phyloP scores from a whole-genome alignment of 2,888 invertebrate genomes.

The Alloplasta piceator region DNA sequence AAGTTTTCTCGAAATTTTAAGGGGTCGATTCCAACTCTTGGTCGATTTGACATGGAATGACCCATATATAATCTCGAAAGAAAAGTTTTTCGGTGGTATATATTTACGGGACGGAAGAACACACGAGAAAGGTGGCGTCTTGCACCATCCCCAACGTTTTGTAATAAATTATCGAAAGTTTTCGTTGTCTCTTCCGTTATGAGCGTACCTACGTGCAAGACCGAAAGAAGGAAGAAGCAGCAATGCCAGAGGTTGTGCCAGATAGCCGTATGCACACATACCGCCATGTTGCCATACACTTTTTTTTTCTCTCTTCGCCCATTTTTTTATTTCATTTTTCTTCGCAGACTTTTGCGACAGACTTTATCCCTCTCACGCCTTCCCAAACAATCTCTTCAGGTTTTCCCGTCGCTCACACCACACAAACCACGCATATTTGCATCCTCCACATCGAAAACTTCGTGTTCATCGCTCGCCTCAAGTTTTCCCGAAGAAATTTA shows the following conservation, averaged over 20 bases:
- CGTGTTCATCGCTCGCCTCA: background rate
- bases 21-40: too few species aligned
- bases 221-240: conserved; percentile 10
- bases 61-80: background rate
- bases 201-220: conserved; percentile 43
- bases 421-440: conserved; percentile 39
- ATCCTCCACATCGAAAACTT: conserved; percentile 20
- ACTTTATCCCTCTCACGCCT: conserved; percentile 15
- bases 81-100: background rate
- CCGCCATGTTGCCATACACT: conserved; percentile 45
- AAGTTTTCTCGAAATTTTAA: too few species aligned
- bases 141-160: conserved; percentile 19
- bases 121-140: background rate
- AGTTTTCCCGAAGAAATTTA: conserved; percentile 49
- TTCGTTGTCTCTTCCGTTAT: conserved; percentile 63
- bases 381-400: background rate
- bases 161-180: conserved; percentile 65
- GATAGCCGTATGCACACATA: conserved; percentile 23
- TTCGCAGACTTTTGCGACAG: conserved; percentile 58
- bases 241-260: conserved; percentile 5
- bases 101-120: background rate
- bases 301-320: conserved; percentile 19
- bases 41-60: too few species aligned
- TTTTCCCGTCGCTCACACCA: background rate
- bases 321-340: conserved; percentile 39